Evolutionary conservation across 2,113 vertebrate genomes (phyloP), one percentile per base, ranked within the genome.

Genomic region (Oxygymnocypris stewartii): DNA sequence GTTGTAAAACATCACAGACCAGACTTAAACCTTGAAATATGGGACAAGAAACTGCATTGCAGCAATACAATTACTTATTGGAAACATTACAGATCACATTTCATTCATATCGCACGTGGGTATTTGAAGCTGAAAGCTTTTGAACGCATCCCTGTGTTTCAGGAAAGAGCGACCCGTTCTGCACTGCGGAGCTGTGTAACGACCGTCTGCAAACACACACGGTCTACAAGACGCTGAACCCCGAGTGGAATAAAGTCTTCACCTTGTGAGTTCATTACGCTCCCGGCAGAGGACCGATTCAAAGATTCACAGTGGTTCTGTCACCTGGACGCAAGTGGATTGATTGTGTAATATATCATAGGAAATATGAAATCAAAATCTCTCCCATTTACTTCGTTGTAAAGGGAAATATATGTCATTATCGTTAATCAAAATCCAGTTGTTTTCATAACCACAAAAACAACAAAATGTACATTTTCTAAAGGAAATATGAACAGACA

Each of bases 131-230:
- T 16, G 28, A 75, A 13, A 47, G 20, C 9, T 61, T 80, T 37
- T 61, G 54, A 57, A 59, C 14, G 44, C 23, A 85, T 31, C 10
- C 1, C 18, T 42, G 4, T 91, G 57, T 74, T 61, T 0, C 23
- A 99, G 97, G 97, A 88, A 98, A 98, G 95, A 98, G 97, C 77
- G 97, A 99, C 35, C 97, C 97, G 0, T 99, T 98, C 93, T 98
- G 97, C 90, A 96, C 98, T 40, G 91, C 97, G 85, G 97, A 98
- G 90, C 85, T 99, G 93, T 97, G 96, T 87, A 99, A 99, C 6
- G 97, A 98, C 92, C 92, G 97, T 47, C 94, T 98, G 25, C 95
- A 96, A 91, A 98, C 97, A 11, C 97, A 98, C 31, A 99, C 97
- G 0, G 93, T 99, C 88, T 97, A 98, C 94, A 98, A 96, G 94